phyloP scores from a whole-genome alignment of 37 sponge, comb jelly and placozoan species.

The Beroe forskalii region DNA sequence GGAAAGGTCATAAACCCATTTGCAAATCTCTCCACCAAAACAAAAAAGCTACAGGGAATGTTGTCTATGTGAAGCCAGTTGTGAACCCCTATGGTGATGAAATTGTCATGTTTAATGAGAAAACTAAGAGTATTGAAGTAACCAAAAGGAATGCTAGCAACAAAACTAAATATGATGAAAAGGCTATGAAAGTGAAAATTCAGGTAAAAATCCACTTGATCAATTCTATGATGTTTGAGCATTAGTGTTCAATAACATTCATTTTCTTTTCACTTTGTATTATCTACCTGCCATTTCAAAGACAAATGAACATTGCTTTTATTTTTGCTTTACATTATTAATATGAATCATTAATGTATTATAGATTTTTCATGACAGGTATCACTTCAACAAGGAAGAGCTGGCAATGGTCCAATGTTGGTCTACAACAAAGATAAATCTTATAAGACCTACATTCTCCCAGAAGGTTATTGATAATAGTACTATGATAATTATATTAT shows the following conservation, averaged over 20 bases:
- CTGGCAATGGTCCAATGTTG: constrained; percentile 8
- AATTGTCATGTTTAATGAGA: constrained; percentile 7
- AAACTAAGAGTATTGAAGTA: constrained; percentile 3
- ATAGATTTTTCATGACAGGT: neutral
- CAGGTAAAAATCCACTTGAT: neutral
- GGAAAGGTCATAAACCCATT: constrained; percentile 2
- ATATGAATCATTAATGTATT: neutral
- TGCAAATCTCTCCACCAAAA: neutral
- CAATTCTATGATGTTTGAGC: neutral
- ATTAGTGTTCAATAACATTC: neutral
- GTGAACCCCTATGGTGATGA: neutral
- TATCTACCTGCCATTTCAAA: no score
- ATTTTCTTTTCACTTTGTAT: neutral
- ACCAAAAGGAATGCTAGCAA: neutral
- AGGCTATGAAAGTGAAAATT: constrained; percentile 48
- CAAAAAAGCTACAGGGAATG: neutral
- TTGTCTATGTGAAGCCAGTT: constrained; percentile 42
- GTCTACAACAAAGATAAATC: constrained; percentile 45
- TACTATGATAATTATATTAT: no score
- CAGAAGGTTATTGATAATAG: neutral
- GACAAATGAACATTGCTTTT: no score
- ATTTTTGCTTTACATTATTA: no score
- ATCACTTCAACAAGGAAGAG: neutral
- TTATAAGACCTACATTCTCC: neutral
- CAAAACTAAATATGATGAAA: neutral